Evolutionary conservation across 2,888 invertebrate genomes (phyloP).

Genomic region (Acrobeloides nanus): DNA sequence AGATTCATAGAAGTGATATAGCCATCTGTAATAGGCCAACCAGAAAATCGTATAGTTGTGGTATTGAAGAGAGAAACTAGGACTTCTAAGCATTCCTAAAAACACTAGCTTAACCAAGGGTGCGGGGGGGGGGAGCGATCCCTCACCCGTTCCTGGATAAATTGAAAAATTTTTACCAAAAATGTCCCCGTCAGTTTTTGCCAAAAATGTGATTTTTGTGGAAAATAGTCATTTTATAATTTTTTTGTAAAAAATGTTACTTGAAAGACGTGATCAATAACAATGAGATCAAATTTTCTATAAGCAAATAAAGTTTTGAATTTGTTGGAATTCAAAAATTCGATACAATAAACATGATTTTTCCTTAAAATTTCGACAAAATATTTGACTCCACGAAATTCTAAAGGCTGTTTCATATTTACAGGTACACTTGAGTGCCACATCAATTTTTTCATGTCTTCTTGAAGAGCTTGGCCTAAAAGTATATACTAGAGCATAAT

Average conservation of each 20-base stretch:
- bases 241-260: conserved; percentile 21
- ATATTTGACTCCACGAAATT: conserved; percentile 32
- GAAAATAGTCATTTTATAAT: too few species aligned
- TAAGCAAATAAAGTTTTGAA: too few species aligned
- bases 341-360: conserved; percentile 33
- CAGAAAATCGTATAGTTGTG: conserved; percentile 44
- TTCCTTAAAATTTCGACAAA: conserved; percentile 40
- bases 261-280: conserved; percentile 47
- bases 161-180: too few species aligned
- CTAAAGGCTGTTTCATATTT: conserved; percentile 36
- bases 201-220: too few species aligned
- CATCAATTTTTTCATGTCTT: conserved; percentile 23
- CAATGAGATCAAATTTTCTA: conserved; percentile 32
- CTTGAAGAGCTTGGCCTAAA: too few species aligned
- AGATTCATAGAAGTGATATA: conserved; percentile 41
- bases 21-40: conserved; percentile 49
- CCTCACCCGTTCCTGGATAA: too few species aligned
- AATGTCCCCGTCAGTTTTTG: too few species aligned
- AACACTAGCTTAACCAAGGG: not conserved
- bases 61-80: conserved; percentile 39
- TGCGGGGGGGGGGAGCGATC: too few species aligned
- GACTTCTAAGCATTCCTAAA: conserved; percentile 46
- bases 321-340: conserved; percentile 28
- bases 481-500: not conserved
- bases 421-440: conserved; percentile 37